Evolutionary conservation across 2,113 vertebrate genomes (phyloP), one percentile per base, ranked within the genome.

Genomic region (Zosterops japonicus): DNA sequence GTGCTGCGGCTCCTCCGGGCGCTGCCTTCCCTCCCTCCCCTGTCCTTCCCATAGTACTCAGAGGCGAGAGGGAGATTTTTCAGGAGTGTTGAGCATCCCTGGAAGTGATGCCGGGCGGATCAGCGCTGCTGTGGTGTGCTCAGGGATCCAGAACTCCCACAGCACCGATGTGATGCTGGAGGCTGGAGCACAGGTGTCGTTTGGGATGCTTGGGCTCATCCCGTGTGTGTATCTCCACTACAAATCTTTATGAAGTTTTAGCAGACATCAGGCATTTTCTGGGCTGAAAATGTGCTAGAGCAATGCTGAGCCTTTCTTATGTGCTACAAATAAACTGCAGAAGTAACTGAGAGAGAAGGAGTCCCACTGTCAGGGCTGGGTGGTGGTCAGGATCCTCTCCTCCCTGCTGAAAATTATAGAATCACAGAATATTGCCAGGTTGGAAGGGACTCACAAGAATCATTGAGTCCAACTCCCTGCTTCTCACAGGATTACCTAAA

Each of bases 11-110:
- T 86, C 88, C 83, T 76, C 56, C 47, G 29, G 71, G 55, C 78
- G 33, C 61, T 29, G 78, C 60, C 1, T 41, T 1, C 76, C 28
- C 2, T 6, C 22, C 21, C 25, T 68, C 11, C 31, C 23, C 50
- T 0, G 18, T 5, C 31, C 13, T 56, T 20, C 36, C 5, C 2
- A 0, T 3, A 12, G 0, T 0, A 6, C 28, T 18, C 41, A 0
- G 36, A 23, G 44, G 47, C 22, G 15, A 14, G 25, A 59, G 50
- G 27, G n/a, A 36, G 29, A 14, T 8, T 27, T 25, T 42, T 35
- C 47, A 28, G 80, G 46, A 42, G 55, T 2, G 28, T 59, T 21
- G 64, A 89, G 68, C 71, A 67, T 29, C 63, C 41, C 71, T 80
- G 89, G 35, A 18, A 41, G 55, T 1, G 20, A 10, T 9, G 75